These are phyloP conservation scores for Chymomyza procnemis DNA, from an alignment of 2,888 invertebrate genomes.

Conservation along the genomic window DNA sequence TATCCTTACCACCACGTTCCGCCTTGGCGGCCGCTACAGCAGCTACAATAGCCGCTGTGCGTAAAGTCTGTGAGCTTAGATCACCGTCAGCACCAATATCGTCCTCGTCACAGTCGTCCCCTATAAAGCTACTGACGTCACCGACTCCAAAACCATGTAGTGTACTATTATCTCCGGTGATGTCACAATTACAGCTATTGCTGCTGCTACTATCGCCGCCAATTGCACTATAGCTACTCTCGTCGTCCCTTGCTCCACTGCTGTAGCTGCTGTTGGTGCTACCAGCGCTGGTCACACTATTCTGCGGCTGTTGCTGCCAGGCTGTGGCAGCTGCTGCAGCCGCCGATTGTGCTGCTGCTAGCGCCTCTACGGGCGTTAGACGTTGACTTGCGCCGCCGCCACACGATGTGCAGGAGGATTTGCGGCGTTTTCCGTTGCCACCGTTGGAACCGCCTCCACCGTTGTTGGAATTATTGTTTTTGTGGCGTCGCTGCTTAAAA, in stretches of 20 bases:
- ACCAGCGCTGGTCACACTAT: constrained; percentile 62
- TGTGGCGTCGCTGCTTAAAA: constrained; percentile 64
- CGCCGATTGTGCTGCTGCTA: constrained; percentile 33
- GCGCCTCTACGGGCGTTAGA: constrained; percentile 57
- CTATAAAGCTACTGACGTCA: constrained; percentile 70
- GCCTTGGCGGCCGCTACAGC: constrained; percentile 59
- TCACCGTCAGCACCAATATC: constrained; percentile 38
- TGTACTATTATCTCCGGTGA: constrained; percentile 75
- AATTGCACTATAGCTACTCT: constrained; percentile 57
- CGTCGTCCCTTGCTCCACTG: constrained; percentile 57
- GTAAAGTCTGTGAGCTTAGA: constrained; percentile 57
- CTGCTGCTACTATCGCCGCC: constrained; percentile 71
- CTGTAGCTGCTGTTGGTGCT: constrained; percentile 62
- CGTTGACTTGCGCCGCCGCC: constrained; percentile 42
- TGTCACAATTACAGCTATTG: constrained; percentile 75
- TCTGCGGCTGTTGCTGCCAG: constrained; percentile 63
- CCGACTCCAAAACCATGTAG: constrained; percentile 74
- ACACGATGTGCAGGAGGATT: constrained; percentile 61
- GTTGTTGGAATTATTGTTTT: constrained; percentile 54
- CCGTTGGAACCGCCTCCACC: constrained; percentile 19
- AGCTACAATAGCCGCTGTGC: constrained; percentile 65
- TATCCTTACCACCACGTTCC: constrained; percentile 14
- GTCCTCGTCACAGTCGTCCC: constrained; percentile 56
- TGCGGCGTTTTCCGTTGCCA: constrained; percentile 46
- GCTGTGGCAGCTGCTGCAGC: constrained; percentile 29